Percentiles rank a stretch among this genome's conserved stretches.
These are phyloP conservation scores for Lycorma delicatula DNA, from an alignment of 1,140 invertebrate genomes.

Conservation along the genomic window DNA sequence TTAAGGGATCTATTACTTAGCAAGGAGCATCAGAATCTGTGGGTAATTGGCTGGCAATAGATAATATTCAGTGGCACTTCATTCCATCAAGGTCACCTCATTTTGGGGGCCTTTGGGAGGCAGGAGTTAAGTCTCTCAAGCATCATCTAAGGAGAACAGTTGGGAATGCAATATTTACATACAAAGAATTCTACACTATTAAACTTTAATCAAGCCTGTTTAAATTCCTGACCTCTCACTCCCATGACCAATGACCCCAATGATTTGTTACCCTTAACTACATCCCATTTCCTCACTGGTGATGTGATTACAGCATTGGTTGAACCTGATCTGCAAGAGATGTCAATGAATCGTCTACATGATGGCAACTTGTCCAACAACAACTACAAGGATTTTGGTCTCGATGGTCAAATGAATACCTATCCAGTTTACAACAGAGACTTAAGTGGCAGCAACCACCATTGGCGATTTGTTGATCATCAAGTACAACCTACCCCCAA, in stretches of 20 bases:
- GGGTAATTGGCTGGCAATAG: neutral
- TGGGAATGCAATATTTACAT: slow-evolving; percentile 18
- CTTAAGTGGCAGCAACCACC: no score
- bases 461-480: no score
- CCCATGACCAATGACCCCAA: slow-evolving; percentile 18
- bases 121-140: slow-evolving; percentile 31
- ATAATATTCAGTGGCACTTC: slow-evolving; percentile 27
- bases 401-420: slow-evolving; percentile 33
- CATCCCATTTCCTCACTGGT: slow-evolving; percentile 31
- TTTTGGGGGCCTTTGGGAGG: slow-evolving; percentile 32
- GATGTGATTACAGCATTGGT: slow-evolving; percentile 17
- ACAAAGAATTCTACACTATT: slow-evolving; percentile 24
- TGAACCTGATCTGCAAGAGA: slow-evolving; percentile 13
- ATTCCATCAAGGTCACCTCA: slow-evolving; percentile 28
- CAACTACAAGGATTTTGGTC: slow-evolving; percentile 32
- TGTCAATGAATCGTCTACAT: slow-evolving; percentile 21
- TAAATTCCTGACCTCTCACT: slow-evolving; percentile 23
- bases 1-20: neutral
- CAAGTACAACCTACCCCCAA: no score
- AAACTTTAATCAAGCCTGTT: slow-evolving; percentile 20
- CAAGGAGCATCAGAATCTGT: neutral
- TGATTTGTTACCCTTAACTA: slow-evolving; percentile 20
- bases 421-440: slow-evolving; percentile 26
- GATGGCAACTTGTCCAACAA: slow-evolving; percentile 27
- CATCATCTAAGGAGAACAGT: slow-evolving; percentile 21